A percentile compares a stretch with the other conserved stretches of the same genome.
phyloP scores from a whole-genome alignment of 2,888 invertebrate genomes.

The Sabatieria punctata region DNA sequence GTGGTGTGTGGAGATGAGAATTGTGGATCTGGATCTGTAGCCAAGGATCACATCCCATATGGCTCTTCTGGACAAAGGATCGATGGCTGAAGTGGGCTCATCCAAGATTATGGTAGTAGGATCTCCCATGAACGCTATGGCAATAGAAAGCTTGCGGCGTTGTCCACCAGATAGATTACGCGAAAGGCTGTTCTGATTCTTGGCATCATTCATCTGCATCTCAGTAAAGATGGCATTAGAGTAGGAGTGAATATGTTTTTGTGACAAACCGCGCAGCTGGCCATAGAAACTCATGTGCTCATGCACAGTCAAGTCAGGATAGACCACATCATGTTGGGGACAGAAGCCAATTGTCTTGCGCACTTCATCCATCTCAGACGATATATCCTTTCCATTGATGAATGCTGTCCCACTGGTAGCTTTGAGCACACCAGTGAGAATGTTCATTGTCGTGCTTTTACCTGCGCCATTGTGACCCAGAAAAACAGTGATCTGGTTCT shows the following conservation, averaged over 20 bases:
- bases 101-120: slow-evolving; percentile 64
- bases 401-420: slow-evolving; percentile 3
- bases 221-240: neutral
- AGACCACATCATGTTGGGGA: slow-evolving; percentile 10
- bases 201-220: too few species aligned
- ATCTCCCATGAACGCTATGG: slow-evolving; percentile 67
- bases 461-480: slow-evolving; percentile 11
- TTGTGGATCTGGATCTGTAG: slow-evolving; percentile 41
- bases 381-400: neutral
- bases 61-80: slow-evolving; percentile 61
- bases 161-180: slow-evolving; percentile 58
- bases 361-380: neutral
- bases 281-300: slow-evolving; percentile 10
- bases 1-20: slow-evolving; percentile 63
- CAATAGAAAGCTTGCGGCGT: slow-evolving; percentile 58
- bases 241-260: neutral
- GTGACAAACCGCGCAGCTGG: neutral
- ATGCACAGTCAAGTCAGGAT: slow-evolving; percentile 6
- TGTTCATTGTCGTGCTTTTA: slow-evolving; percentile 10
- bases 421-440: slow-evolving; percentile 6
- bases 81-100: slow-evolving; percentile 68
- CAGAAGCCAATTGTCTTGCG: neutral
- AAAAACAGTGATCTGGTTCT: slow-evolving; percentile 7
- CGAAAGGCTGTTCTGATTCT: too few species aligned
- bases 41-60: slow-evolving; percentile 64